Evolutionary conservation across 2,113 vertebrate genomes (phyloP).

Genomic region (Microcebus lehilahytsara): DNA sequence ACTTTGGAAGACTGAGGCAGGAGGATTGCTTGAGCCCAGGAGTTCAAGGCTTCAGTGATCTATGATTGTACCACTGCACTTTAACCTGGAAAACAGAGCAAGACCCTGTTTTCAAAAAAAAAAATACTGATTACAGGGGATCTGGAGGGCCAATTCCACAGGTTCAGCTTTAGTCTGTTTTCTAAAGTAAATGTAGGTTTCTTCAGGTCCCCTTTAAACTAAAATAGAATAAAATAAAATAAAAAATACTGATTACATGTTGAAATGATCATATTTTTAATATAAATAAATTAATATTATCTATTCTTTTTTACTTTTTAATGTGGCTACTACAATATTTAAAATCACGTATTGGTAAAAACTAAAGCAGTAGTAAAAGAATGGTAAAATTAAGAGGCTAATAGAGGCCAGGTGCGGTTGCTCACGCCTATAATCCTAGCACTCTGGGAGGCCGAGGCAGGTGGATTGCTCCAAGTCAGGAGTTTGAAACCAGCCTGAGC

Average conservation of each 20-base stretch:
- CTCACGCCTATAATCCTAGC: no score
- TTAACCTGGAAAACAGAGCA: not conserved
- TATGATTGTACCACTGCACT: no score
- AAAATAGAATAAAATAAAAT: no score
- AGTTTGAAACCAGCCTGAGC: no score
- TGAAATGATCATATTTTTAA: not conserved
- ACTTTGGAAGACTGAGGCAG: not conserved
- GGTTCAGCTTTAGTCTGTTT: no score
- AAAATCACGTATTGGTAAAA: not conserved
- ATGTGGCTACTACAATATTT: not conserved
- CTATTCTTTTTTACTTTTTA: not conserved
- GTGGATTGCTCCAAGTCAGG: no score
- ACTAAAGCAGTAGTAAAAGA: not conserved
- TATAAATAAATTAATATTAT: not conserved
- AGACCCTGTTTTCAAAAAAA: not conserved
- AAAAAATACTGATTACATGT: not conserved
- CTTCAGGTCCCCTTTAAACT: no score
- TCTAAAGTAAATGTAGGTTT: no score
- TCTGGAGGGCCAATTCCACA: no score
- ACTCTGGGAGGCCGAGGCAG: no score
- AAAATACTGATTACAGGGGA: not conserved
- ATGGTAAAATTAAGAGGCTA: not conserved
- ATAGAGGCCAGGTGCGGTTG: not conserved
- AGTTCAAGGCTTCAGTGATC: no score
- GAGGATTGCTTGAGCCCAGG: no score